A percentile compares a stretch with the other conserved stretches of the same genome.
Conservation (phyloP, 2,888 invertebrate genomes). For the Ormyrus labotus region DNA sequence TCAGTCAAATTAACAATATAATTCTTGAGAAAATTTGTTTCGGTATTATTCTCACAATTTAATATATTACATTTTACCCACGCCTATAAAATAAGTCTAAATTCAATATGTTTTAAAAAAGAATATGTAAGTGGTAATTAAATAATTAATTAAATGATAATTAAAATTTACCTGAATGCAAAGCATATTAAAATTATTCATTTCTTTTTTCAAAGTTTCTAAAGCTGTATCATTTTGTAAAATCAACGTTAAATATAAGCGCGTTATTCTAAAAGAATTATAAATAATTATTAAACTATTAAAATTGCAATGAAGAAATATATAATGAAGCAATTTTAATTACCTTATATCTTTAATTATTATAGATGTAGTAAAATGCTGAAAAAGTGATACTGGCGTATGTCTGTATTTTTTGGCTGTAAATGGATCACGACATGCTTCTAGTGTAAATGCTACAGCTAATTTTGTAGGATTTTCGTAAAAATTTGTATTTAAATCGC, state of each 20-base stretch:
- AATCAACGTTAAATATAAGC: constrained; percentile 65
- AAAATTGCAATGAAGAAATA: not conserved
- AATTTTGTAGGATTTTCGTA: constrained; percentile 68
- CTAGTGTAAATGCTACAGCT: constrained; percentile 69
- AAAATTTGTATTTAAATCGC: constrained; percentile 62
- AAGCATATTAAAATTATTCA: constrained; percentile 66
- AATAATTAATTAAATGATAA: not conserved
- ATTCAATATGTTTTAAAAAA: constrained; percentile 1
- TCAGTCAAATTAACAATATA: constrained; percentile 65
- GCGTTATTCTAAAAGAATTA: constrained; percentile 66
- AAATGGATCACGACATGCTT: constrained; percentile 67
- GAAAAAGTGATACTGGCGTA: constrained; percentile 68
- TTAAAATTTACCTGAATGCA: constrained; percentile 67
- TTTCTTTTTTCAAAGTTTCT: constrained; percentile 63
- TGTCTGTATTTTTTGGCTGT: constrained; percentile 68
- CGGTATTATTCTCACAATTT: constrained; percentile 60
- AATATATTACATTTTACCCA: constrained; percentile 72
- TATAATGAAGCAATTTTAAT: not conserved
- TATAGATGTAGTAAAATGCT: constrained; percentile 69
- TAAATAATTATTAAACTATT: constrained; percentile 21
- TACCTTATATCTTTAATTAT: constrained; percentile 71
- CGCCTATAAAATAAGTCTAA: constrained; percentile 61
- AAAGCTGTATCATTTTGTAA: constrained; percentile 61
- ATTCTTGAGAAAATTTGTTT: constrained; percentile 63
- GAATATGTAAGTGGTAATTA: not conserved